Base-by-base conservation (phyloP, 2,113 vertebrate genomes). In the Zosterops borbonicus region DNA sequence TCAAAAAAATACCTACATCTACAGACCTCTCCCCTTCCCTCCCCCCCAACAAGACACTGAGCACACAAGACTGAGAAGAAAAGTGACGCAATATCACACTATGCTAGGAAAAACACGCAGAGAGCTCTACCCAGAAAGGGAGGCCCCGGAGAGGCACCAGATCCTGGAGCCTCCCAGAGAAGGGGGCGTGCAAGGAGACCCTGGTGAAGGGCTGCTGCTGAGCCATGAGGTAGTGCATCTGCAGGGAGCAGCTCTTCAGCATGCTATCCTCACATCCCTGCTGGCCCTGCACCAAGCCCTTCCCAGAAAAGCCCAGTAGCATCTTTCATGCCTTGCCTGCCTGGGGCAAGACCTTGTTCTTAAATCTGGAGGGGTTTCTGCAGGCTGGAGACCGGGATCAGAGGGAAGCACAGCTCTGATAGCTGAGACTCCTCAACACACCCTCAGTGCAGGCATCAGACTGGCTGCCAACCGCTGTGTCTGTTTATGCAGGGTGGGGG, bases 1-100 rank as follows among this genome's bases (percentile, higher is more conserved):
- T 83, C 74, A 69, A 79, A 95, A 96, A 74, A 89, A 89, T 5
- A 60, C 33, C 81, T 94, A 97, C 80, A 87, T 44, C 95, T 97
- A 95, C 29, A 69, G 70, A 92, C 31, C 25, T 95, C 74, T 83
- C 33, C 89, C 93, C 24, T 50, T 62, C 83, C 90, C 77, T 24
- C 52, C 88, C 86, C 71, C 46, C 9, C 25, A 75, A 44, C 9
- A 81, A 71, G 71, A 96, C 91, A 90, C 27, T 4, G 4, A 97
- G 50, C 95, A 94, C 92, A 93, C 60, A 76, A 92, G 90, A 95
- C 91, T 31, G 47, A n/a, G 69, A 92, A 87, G 55, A 84, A 88
- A 91, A 95, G 82, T 89, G 60, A 95, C 76, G 60, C 59, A 49
- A 1, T 23, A 91, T 50, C 80, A 96, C 44, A 1, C 82, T 90